These are phyloP conservation scores for Probaryconus sp. DNA, from an alignment of 1,140 invertebrate genomes.

Conservation along the genomic window DNA sequence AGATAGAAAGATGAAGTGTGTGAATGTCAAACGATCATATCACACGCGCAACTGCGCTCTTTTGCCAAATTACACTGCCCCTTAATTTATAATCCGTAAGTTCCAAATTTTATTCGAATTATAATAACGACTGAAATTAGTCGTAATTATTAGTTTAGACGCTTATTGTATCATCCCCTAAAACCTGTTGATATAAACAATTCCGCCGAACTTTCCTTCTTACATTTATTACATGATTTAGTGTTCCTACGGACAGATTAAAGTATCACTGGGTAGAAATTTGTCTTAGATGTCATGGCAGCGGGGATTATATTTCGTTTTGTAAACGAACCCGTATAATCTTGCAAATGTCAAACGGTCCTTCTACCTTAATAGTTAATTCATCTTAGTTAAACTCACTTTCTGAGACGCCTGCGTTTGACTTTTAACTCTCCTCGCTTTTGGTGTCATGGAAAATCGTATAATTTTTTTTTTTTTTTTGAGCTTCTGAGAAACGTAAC, in stretches of 20 bases:
- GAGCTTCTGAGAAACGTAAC: constrained; percentile 34
- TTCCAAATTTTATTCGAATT: constrained; percentile 10
- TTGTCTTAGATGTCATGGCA: too few relatives aligned
- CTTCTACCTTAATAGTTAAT: constrained; percentile 9
- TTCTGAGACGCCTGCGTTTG: constrained; percentile 41
- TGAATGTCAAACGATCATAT: constrained; percentile 8
- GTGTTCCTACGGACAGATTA: too few relatives aligned
- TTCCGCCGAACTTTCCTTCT: too few relatives aligned
- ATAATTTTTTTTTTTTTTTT: constrained; percentile 30
- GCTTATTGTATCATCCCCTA: too few relatives aligned
- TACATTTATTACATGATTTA: too few relatives aligned
- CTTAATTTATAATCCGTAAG: too few relatives aligned
- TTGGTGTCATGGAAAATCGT: constrained; percentile 18
- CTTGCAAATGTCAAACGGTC: constrained; percentile 27
- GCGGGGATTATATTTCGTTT: constrained; percentile 3
- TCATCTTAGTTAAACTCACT: constrained; percentile 38
- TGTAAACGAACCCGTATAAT: constrained; percentile 4
- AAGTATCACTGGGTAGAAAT: too few relatives aligned
- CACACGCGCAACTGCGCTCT: constrained; percentile 23
- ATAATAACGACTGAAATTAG: too few relatives aligned
- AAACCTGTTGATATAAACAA: too few relatives aligned
- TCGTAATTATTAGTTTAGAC: too few relatives aligned
- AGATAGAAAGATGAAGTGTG: constrained; percentile 22
- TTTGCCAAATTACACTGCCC: too few relatives aligned
- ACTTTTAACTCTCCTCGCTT: constrained; percentile 44